phyloP scores from a whole-genome alignment of 2,113 vertebrate genomes.

The Narcine bancroftii region DNA sequence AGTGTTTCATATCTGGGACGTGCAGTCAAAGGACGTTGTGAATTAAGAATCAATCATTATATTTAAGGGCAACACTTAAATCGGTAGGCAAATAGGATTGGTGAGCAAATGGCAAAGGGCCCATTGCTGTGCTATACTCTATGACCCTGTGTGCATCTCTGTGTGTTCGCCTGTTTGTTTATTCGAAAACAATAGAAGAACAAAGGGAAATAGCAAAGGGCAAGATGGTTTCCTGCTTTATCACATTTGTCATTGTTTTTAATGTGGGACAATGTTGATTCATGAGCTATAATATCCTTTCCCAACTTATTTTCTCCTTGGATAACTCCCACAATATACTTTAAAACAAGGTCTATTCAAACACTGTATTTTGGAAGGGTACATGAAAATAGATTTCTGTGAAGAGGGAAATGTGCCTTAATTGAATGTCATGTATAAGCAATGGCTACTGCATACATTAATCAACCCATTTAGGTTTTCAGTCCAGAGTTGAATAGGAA shows the following conservation, averaged over 20 bases:
- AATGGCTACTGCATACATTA: neutral
- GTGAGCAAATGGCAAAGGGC: no score
- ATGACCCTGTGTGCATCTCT: no score
- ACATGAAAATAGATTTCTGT: neutral
- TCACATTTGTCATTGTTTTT: neutral
- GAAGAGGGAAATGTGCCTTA: neutral
- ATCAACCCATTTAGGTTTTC: neutral
- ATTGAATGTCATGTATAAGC: neutral
- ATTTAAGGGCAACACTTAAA: no score
- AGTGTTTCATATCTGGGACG: no score
- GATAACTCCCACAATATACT: neutral
- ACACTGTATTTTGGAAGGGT: neutral
- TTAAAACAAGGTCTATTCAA: neutral
- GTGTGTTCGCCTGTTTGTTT: neutral
- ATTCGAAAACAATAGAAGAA: neutral
- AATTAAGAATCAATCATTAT: no score
- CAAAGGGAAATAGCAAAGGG: neutral
- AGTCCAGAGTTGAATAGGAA: neutral
- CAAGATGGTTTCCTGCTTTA: constrained; percentile 21
- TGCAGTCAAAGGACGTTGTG: neutral
- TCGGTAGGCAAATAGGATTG: no score
- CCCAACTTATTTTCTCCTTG: neutral
- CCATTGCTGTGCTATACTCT: no score
- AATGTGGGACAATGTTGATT: neutral
- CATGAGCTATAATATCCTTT: neutral